These are phyloP conservation scores for Sus cebifrons DNA, from an alignment of 2,797 vertebrate genomes.

Conservation along the genomic window DNA sequence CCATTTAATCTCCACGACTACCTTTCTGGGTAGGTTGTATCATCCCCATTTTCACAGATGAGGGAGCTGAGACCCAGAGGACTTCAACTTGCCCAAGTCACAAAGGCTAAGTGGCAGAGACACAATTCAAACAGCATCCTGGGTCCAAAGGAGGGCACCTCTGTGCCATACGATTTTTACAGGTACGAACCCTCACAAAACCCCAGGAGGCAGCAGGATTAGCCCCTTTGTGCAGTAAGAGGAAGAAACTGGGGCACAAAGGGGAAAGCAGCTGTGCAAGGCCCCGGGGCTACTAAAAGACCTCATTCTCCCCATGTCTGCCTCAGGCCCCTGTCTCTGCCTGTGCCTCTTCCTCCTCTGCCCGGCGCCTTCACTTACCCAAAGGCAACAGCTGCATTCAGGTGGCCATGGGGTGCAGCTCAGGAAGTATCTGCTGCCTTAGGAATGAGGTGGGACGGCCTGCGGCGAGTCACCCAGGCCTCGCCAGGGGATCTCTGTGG, in stretches of 20 bases:
- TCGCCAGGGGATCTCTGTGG: not conserved
- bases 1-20: not conserved
- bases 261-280: not conserved
- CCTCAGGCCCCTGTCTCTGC: fast-evolving
- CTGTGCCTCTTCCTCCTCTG: not conserved
- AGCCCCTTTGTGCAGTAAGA: not conserved
- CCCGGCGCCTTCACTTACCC: not conserved
- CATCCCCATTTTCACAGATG: not conserved
- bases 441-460: too few relatives aligned
- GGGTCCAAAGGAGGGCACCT: not conserved
- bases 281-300: not conserved
- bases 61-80: not conserved
- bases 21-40: not conserved
- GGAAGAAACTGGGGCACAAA: not conserved
- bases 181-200: not conserved
- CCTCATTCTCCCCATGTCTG: fast-evolving
- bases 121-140: not conserved
- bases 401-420: fast-evolving
- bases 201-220: fast-evolving
- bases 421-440: too few relatives aligned
- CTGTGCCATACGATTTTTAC: not conserved
- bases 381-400: not conserved
- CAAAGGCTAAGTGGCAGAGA: not conserved
- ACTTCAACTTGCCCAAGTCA: not conserved
- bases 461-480: not conserved